phyloP scores from a whole-genome alignment of 1,140 invertebrate species.

The Holotrichia oblita region DNA sequence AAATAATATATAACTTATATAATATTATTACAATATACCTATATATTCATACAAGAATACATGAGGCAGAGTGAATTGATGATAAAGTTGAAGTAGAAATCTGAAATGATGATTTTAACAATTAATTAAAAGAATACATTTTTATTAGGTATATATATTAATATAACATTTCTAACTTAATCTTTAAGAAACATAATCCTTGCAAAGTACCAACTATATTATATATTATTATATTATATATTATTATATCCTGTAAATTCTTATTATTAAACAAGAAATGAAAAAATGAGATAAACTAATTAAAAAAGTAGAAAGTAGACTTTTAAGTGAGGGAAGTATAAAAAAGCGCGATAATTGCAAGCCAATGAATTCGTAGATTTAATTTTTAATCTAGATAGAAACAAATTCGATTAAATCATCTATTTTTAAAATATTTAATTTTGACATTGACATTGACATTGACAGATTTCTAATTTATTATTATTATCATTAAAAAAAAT shows the following conservation, averaged over 20 bases:
- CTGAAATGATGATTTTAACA: too few species aligned
- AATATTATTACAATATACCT: slow-evolving; percentile 26
- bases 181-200: slow-evolving; percentile 69
- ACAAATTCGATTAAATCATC: too few species aligned
- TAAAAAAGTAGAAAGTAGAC: slow-evolving; percentile 20
- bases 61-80: too few species aligned
- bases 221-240: slow-evolving; percentile 14
- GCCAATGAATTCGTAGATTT: neutral
- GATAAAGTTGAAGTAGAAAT: too few species aligned
- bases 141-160: slow-evolving; percentile 51
- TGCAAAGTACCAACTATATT: slow-evolving; percentile 69
- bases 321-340: neutral
- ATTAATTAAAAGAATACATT: neutral
- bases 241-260: slow-evolving; percentile 54
- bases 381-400: too few species aligned
- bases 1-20: slow-evolving; percentile 4
- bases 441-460: too few species aligned
- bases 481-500: too few species aligned
- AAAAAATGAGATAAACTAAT: slow-evolving; percentile 3
- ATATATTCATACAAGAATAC: too few species aligned
- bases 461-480: too few species aligned
- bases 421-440: too few species aligned
- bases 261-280: slow-evolving; percentile 28
- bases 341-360: neutral
- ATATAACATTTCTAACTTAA: slow-evolving; percentile 69